phyloP scores from a whole-genome alignment of 2,888 invertebrate species.

The Julus scanicus region DNA sequence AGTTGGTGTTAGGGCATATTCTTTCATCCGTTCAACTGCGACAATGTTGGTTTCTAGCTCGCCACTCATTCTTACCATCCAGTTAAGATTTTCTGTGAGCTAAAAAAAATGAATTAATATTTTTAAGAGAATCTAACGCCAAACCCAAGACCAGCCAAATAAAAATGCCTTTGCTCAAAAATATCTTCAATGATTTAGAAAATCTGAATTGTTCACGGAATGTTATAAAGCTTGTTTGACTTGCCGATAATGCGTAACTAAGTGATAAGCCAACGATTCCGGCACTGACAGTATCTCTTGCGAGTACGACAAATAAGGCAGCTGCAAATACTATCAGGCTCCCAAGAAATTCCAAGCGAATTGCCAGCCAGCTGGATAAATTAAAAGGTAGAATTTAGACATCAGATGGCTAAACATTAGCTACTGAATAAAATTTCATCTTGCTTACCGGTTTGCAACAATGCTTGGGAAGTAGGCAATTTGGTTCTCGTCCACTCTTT shows the following conservation, averaged over 20 bases:
- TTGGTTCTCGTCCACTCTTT: constrained; percentile 91
- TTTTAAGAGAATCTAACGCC: not conserved
- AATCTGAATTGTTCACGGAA: too few relatives aligned
- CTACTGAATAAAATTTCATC: not conserved
- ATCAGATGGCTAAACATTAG: not conserved
- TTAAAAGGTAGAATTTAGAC: constrained; percentile 38
- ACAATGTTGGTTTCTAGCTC: constrained; percentile 72
- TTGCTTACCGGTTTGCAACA: constrained; percentile 79
- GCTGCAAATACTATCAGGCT: constrained; percentile 95
- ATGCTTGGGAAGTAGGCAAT: constrained; percentile 92
- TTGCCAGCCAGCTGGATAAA: constrained; percentile 84
- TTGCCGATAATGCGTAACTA: constrained; percentile 68
- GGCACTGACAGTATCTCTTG: constrained; percentile 76
- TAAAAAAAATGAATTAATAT: constrained; percentile 58
- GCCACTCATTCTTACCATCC: constrained; percentile 70
- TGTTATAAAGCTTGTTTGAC: not conserved
- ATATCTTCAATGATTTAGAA: too few relatives aligned
- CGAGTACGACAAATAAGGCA: constrained; percentile 89
- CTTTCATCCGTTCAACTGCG: constrained; percentile 70
- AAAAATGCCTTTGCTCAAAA: too few relatives aligned
- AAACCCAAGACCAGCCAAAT: not conserved
- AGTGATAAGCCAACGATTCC: constrained; percentile 73
- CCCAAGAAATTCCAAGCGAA: constrained; percentile 95
- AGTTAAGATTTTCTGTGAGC: constrained; percentile 69
- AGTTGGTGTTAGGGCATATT: constrained; percentile 80